These are phyloP conservation scores for Drosophila multiciliata DNA, from an alignment of 2,888 invertebrate species.

Conservation along the genomic window DNA sequence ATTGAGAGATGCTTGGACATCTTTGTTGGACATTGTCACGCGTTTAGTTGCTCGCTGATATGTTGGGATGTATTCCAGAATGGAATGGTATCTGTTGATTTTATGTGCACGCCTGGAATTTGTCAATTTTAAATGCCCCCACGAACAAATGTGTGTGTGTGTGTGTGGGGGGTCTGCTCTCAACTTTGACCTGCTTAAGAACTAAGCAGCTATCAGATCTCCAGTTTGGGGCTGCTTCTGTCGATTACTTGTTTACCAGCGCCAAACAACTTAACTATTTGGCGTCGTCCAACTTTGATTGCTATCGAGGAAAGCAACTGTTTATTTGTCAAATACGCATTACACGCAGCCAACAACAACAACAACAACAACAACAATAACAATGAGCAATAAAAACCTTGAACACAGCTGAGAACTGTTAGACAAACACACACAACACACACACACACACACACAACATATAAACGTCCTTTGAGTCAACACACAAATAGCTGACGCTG, in stretches of 20 bases:
- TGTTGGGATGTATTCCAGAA: conserved; percentile 1
- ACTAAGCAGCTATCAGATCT: conserved; percentile 49
- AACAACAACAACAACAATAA: conserved; percentile 27
- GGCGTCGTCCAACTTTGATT: conserved; percentile 67
- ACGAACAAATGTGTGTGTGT: not conserved
- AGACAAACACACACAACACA: conserved; percentile 33
- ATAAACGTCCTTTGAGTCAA: conserved; percentile 61
- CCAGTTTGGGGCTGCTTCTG: conserved; percentile 21
- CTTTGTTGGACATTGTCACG: conserved; percentile 59
- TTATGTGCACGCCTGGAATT: conserved; percentile 77
- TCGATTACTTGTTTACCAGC: conserved; percentile 78
- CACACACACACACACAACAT: conserved; percentile 23
- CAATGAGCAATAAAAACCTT: conserved; percentile 64
- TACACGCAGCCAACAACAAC: conserved; percentile 62
- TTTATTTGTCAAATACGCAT: conserved; percentile 81
- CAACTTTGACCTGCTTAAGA: conserved; percentile 61
- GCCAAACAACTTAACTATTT: conserved; percentile 79
- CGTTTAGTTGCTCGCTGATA: conserved; percentile 53
- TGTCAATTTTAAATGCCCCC: conserved; percentile 77
- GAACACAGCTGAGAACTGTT: conserved; percentile 33
- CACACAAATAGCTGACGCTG: conserved; percentile 71
- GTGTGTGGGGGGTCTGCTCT: conserved; percentile 4
- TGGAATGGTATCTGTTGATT: conserved; percentile 64
- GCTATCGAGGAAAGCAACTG: conserved; percentile 76
- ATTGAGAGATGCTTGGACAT: conserved; percentile 54